Percentiles rank a stretch among this genome's conserved stretches.
Conservation (phyloP, 2,888 invertebrate species). For the Monochamus alternatus region DNA sequence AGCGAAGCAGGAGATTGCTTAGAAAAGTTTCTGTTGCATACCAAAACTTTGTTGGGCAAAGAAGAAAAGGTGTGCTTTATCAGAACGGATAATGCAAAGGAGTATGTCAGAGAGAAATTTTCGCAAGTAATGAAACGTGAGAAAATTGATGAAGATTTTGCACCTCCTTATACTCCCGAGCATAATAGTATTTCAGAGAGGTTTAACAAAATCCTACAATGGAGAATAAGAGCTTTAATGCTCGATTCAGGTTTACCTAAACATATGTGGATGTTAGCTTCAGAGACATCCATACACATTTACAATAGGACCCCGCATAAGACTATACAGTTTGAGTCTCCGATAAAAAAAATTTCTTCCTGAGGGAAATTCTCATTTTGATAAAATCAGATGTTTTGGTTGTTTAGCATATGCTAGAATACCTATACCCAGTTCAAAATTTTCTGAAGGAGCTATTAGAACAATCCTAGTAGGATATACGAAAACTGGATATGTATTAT, state of each 20-base stretch:
- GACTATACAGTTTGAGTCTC: neutral
- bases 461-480: neutral
- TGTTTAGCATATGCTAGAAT: slow-evolving; percentile 30
- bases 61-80: slow-evolving; percentile 52
- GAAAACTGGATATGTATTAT: neutral
- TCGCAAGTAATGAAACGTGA: slow-evolving; percentile 48
- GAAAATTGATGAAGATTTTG: slow-evolving; percentile 38
- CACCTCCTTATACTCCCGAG: slow-evolving; percentile 36
- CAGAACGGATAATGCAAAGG: slow-evolving; percentile 51
- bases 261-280: slow-evolving; percentile 54
- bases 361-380: neutral
- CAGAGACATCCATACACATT: slow-evolving; percentile 44
- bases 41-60: slow-evolving; percentile 55
- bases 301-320: slow-evolving; percentile 47
- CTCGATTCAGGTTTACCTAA: slow-evolving; percentile 34
- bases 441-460: neutral
- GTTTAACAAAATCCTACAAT: slow-evolving; percentile 30
- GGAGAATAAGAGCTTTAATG: slow-evolving; percentile 40
- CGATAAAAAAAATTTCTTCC: neutral
- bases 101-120: slow-evolving; percentile 48
- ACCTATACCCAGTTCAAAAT: neutral
- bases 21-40: slow-evolving; percentile 49
- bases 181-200: slow-evolving; percentile 16
- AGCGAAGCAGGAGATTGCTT: slow-evolving; percentile 50
- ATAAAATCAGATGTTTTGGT: slow-evolving; percentile 1